Conservation (phyloP, 2,888 invertebrate genomes). For the Alcis repandata region DNA sequence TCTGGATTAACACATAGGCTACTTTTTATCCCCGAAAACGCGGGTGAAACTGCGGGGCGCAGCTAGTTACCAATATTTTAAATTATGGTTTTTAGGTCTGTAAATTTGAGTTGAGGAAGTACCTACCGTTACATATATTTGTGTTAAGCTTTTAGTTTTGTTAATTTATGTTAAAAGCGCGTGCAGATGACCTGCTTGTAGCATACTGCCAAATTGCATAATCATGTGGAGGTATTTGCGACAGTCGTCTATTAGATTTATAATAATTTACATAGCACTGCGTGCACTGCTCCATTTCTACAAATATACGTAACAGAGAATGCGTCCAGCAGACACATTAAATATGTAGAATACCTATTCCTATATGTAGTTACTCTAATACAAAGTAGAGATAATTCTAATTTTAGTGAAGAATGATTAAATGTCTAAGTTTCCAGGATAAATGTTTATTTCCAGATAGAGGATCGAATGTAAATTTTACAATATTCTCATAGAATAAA, state of each 20-base stretch:
- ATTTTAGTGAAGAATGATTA: no score
- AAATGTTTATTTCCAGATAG: background rate
- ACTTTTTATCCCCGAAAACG: no score
- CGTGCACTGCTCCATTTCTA: conserved; percentile 22
- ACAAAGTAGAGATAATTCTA: background rate
- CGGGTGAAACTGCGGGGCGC: no score
- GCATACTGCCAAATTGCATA: conserved; percentile 1
- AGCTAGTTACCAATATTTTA: no score
- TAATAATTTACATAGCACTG: conserved; percentile 12
- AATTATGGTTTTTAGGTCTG: background rate
- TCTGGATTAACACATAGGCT: no score
- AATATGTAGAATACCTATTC: background rate
- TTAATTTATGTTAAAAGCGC: background rate
- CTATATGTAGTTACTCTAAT: background rate
- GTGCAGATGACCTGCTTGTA: conserved; percentile 1
- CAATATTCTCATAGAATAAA: background rate
- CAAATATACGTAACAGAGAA: conserved; percentile 17
- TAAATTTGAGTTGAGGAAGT: background rate
- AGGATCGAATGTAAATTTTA: no score
- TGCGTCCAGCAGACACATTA: conserved; percentile 7
- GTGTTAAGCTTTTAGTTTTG: background rate
- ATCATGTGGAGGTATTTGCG: background rate
- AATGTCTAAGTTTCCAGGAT: background rate
- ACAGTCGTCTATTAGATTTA: background rate
- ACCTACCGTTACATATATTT: background rate